Conservation (phyloP, 2,888 invertebrate species). For the Nemotelus nigrinus region DNA sequence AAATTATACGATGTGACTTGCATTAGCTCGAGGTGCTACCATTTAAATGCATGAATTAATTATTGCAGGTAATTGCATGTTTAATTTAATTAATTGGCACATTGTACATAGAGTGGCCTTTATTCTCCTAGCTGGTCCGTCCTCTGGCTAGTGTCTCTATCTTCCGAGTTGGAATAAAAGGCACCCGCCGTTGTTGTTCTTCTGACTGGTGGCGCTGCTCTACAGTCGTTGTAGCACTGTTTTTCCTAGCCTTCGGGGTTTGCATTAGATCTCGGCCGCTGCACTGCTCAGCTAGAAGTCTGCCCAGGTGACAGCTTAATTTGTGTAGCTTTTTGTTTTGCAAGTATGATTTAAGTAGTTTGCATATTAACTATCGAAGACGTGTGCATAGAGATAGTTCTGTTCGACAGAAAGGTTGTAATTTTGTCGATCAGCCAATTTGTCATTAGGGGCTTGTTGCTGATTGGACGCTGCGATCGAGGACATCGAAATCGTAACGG, state of each 20-base stretch:
- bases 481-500: too few species aligned
- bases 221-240: conserved; percentile 10
- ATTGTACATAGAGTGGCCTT: conserved; percentile 30
- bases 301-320: conserved; percentile 38
- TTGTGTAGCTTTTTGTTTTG: conserved; percentile 37
- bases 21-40: conserved; percentile 37
- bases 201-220: conserved; percentile 11
- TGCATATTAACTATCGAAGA: conserved; percentile 35
- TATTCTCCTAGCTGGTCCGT: background rate
- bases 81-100: conserved; percentile 45
- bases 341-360: conserved; percentile 37
- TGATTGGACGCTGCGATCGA: background rate
- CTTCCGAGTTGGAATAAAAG: conserved; percentile 11
- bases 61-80: conserved; percentile 43
- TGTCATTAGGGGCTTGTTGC: conserved; percentile 2
- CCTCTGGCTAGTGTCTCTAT: conserved; percentile 4
- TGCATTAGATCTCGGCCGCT: conserved; percentile 31
- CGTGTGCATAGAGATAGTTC: background rate
- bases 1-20: conserved; percentile 15
- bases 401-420: conserved; percentile 1
- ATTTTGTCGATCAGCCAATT: conserved; percentile 30
- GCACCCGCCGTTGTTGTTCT: conserved; percentile 28
- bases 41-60: conserved; percentile 44
- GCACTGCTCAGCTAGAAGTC: conserved; percentile 8
- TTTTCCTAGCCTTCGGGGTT: conserved; percentile 20